These are phyloP conservation scores for Sardina pilchardus DNA, from an alignment of 2,113 vertebrate species.

Conservation along the genomic window DNA sequence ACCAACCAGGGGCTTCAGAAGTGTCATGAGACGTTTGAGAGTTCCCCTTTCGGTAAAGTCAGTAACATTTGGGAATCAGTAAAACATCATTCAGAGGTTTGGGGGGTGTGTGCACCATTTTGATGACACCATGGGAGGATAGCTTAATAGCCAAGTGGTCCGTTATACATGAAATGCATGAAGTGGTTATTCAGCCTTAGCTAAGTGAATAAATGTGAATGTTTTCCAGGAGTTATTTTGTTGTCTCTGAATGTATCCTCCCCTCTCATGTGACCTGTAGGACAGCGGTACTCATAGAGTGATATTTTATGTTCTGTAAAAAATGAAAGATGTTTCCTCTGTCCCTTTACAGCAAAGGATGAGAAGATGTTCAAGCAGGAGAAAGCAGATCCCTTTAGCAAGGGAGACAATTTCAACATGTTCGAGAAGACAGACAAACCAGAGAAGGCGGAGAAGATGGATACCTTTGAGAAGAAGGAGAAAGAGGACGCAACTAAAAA, in stretches of 20 bases:
- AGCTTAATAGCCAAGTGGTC: not conserved
- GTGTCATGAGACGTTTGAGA: not conserved
- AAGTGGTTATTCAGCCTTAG: not conserved
- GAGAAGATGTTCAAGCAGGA: slow-evolving; percentile 68
- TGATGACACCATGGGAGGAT: not conserved
- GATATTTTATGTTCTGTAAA: not conserved
- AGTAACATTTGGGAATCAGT: not conserved
- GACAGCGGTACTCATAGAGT: not conserved
- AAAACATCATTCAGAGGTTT: not conserved
- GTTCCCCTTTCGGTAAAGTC: not conserved
- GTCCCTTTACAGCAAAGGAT: slow-evolving; percentile 59
- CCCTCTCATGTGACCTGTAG: not conserved
- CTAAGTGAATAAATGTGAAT: too few species aligned
- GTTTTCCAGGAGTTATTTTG: too few species aligned
- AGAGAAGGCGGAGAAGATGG: slow-evolving; percentile 54
- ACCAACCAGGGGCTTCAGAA: not conserved
- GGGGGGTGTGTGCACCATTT: not conserved
- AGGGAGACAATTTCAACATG: slow-evolving; percentile 16
- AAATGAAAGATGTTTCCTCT: not conserved
- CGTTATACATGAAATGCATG: not conserved
- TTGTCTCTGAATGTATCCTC: not conserved
- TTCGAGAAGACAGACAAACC: slow-evolving; percentile 54
- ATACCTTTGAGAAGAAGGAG: slow-evolving; percentile 44
- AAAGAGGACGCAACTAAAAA: slow-evolving; percentile 45
- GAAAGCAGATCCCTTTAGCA: slow-evolving; percentile 52